A percentile compares a stretch with the other conserved stretches of the same genome.
Evolutionary conservation across 1,140 invertebrate genomes (phyloP).

Genomic region (Drosophila ironensis): DNA sequence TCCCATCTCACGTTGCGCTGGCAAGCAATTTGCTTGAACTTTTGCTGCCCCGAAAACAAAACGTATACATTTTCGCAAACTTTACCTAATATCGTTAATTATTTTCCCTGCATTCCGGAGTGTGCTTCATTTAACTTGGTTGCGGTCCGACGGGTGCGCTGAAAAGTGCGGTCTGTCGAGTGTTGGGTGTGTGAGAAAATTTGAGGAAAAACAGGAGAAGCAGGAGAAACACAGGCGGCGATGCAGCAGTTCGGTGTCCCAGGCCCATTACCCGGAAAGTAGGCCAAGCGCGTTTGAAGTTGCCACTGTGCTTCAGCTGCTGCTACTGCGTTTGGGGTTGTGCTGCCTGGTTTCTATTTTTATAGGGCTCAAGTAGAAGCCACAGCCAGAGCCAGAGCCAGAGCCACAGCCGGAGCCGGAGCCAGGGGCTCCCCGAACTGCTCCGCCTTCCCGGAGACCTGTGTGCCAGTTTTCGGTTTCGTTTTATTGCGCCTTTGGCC

Average conservation of each 20-base stretch:
- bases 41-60: too few species aligned
- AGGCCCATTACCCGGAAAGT: slow-evolving; percentile 65
- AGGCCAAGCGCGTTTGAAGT: slow-evolving; percentile 79
- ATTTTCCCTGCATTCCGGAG: neutral
- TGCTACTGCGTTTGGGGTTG: slow-evolving; percentile 12
- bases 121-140: slow-evolving; percentile 74
- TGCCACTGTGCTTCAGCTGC: slow-evolving; percentile 47
- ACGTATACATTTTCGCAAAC: neutral
- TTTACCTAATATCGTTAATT: neutral
- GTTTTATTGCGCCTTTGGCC: slow-evolving; percentile 48
- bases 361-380: slow-evolving; percentile 57
- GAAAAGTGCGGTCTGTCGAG: too few species aligned
- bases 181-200: slow-evolving; percentile 11
- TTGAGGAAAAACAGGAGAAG: neutral
- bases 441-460: too few species aligned
- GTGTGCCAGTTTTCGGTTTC: slow-evolving; percentile 47
- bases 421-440: slow-evolving; percentile 43
- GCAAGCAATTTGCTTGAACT: too few species aligned
- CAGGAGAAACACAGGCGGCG: neutral
- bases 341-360: slow-evolving; percentile 56
- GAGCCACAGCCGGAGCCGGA: too few species aligned
- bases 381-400: too few species aligned
- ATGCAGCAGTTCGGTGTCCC: slow-evolving; percentile 58
- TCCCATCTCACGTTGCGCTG: too few species aligned
- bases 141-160: slow-evolving; percentile 54